phyloP scores from a whole-genome alignment of 2,797 vertebrate species.

The Anguilla obscura region DNA sequence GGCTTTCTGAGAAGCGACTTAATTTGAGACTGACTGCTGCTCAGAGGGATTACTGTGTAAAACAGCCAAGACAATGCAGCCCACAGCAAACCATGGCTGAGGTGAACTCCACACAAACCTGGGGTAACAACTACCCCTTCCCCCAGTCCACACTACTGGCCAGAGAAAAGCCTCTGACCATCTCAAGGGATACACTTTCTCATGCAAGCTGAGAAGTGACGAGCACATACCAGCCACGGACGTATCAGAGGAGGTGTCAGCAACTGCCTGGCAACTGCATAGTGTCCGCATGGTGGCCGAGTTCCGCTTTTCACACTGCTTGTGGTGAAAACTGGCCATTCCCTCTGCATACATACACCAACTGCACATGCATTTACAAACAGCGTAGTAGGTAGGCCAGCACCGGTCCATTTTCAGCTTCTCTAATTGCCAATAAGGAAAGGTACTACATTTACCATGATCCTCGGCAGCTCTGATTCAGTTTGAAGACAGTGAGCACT shows the following conservation, averaged over 20 bases:
- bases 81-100: conserved; percentile 11
- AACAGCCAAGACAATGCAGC: conserved; percentile 31
- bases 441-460: conserved; percentile 3
- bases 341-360: not conserved
- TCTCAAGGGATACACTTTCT: conserved; percentile 23
- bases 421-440: no score
- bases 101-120: conserved; percentile 35
- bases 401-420: not conserved
- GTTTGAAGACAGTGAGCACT: not conserved
- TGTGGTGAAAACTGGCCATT: not conserved
- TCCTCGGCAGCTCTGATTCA: not conserved
- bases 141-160: not conserved
- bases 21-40: conserved; percentile 24
- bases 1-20: not conserved
- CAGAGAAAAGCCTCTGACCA: conserved; percentile 7
- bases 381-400: not conserved
- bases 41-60: conserved; percentile 48
- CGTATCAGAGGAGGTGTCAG: conserved; percentile 26
- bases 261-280: conserved; percentile 34
- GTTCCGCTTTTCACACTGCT: conserved; percentile 26
- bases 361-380: not conserved
- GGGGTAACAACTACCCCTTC: conserved; percentile 28
- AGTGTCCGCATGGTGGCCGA: not conserved
- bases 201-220: conserved; percentile 5
- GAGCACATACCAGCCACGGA: conserved; percentile 8